Percentiles rank a stretch among this genome's conserved stretches.
Conservation (phyloP, 2,888 invertebrate genomes). For the Uropetala carovei region DNA sequence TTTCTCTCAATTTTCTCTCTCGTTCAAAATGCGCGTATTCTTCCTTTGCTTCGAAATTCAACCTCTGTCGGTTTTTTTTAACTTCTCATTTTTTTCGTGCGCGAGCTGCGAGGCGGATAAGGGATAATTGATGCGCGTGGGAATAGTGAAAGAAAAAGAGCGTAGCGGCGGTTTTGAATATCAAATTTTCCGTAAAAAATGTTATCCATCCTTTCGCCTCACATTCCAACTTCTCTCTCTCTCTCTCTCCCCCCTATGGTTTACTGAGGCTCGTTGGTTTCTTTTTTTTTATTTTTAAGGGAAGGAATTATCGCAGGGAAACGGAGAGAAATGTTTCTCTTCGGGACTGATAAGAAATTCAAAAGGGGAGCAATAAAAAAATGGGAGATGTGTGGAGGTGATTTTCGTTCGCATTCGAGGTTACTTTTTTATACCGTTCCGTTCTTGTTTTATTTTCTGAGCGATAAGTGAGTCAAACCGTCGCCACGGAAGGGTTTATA, state of each 20-base stretch:
- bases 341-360: background rate
- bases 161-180: constrained; percentile 4
- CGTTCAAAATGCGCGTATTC: too few species aligned
- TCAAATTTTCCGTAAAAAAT: background rate
- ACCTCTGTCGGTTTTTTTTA: too few species aligned
- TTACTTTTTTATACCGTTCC: too few species aligned
- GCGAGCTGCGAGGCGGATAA: background rate
- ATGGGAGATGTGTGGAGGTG: background rate
- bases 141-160: background rate
- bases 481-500: too few species aligned
- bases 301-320: background rate
- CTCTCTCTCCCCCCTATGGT: too few species aligned
- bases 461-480: too few species aligned
- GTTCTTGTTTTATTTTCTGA: too few species aligned
- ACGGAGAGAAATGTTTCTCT: background rate
- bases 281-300: too few species aligned
- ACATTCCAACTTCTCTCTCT: background rate
- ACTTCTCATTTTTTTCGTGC: too few species aligned
- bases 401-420: too few species aligned
- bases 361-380: background rate
- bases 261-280: background rate
- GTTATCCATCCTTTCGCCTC: background rate
- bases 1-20: too few species aligned
- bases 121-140: background rate
- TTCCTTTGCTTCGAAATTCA: too few species aligned